Evolutionary conservation across 2,888 invertebrate genomes (phyloP).

Genomic region (Drosophila anomelani): DNA sequence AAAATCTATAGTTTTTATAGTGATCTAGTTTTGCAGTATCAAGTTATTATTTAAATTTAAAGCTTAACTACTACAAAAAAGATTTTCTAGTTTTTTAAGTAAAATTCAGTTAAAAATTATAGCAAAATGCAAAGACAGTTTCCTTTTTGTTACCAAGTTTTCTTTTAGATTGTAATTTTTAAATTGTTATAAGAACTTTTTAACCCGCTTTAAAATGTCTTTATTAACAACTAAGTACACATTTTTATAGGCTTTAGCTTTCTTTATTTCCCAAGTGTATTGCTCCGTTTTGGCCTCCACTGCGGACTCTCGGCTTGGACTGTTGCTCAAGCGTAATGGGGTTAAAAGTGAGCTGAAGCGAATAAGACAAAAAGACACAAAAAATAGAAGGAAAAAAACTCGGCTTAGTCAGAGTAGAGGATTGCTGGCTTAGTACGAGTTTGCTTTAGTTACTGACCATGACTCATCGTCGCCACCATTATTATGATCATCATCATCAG

Average conservation of each 20-base stretch:
- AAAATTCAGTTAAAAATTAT: neutral
- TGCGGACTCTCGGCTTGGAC: slow-evolving; percentile 36
- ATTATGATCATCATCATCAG: neutral
- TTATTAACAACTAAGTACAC: neutral
- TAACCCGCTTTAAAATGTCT: neutral
- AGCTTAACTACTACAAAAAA: neutral
- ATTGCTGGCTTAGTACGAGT: slow-evolving; percentile 11
- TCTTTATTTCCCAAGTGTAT: slow-evolving; percentile 11
- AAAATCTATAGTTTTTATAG: neutral
- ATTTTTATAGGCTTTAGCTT: neutral
- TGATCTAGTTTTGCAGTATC: neutral
- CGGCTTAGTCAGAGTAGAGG: slow-evolving; percentile 55
- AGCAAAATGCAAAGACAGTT: neutral
- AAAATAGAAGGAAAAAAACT: slow-evolving; percentile 34
- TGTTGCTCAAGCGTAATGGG: slow-evolving; percentile 79
- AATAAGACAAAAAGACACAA: slow-evolving; percentile 44
- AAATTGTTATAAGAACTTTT: neutral
- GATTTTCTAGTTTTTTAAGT: neutral
- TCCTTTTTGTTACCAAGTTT: neutral
- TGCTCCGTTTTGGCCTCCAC: slow-evolving; percentile 15
- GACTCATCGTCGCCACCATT: slow-evolving; percentile 53
- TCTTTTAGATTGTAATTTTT: neutral
- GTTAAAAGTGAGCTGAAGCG: slow-evolving; percentile 79
- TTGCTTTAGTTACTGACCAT: slow-evolving; percentile 28
- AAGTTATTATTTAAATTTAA: no score